Conservation (phyloP, 2,888 invertebrate genomes). For the Sussaba pulchella region DNA sequence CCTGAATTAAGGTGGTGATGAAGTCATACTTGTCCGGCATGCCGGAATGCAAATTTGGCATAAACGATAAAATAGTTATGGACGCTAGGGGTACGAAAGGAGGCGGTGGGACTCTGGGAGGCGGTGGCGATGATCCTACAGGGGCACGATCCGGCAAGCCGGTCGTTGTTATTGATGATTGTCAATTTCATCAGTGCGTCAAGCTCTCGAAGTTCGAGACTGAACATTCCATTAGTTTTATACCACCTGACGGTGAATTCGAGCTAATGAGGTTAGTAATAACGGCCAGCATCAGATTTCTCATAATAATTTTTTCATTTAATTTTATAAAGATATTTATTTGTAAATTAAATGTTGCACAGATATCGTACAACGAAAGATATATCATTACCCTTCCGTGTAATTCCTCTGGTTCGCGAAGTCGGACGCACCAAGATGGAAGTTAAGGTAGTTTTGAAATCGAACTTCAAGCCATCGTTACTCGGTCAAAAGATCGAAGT, state of each 20-base stretch:
- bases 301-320: constrained; percentile 32
- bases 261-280: constrained; percentile 97
- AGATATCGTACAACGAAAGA: constrained; percentile 99
- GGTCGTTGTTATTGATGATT: constrained; percentile 99
- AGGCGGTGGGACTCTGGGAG: constrained; percentile 84
- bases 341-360: constrained; percentile 32
- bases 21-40: constrained; percentile 99
- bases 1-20: constrained; percentile 93
- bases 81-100: constrained; percentile 94
- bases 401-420: constrained; percentile 98
- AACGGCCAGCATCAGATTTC: constrained; percentile 7
- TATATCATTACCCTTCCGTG: constrained; percentile 99
- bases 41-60: constrained; percentile 99
- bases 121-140: constrained; percentile 88
- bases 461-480: constrained; percentile 99
- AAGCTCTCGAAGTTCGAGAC: constrained; percentile 99
- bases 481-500: constrained; percentile 99
- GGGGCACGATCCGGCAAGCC: constrained; percentile 97
- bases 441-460: constrained; percentile 99
- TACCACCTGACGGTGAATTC: constrained; percentile 99
- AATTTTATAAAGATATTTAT: no score
- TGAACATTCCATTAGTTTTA: constrained; percentile 99
- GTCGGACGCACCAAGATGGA: constrained; percentile 99
- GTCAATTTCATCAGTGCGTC: constrained; percentile 99
- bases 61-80: constrained; percentile 99